Evolutionary conservation across 2,797 vertebrate genomes (phyloP), one percentile per base, ranked within the genome.

Genomic region (Poeciliopsis gracilis): DNA sequence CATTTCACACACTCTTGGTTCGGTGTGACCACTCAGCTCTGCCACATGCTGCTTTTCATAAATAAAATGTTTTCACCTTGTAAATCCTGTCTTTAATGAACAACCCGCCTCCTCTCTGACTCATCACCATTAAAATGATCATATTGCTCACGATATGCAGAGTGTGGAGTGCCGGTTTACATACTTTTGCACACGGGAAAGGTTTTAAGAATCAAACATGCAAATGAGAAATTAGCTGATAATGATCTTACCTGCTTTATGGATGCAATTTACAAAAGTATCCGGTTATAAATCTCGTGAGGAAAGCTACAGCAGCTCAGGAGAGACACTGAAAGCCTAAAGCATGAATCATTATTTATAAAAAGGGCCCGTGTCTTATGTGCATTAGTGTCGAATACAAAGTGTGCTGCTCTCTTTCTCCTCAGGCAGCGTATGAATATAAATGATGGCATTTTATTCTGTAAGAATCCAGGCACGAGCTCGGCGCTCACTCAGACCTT

Each of bases 291-390:
- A 70, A 82, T 79, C 71, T 78, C 45, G 8, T 2, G 33, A 73
- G 38, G 70, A 1, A 79, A 84, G 72, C 45, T 59, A 28, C 25
- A 75, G 67, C 28, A 28, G 63, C 82, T 75, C 45, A 75, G 41
- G 25, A 80, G 36, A 72, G 57, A 81, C 69, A 78, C 30, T 16
- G 73, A 71, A 77, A 86, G 87, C 88, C 88, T 83, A 82, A 82
- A 89, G 89, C 87, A 87, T 76, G 84, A 89, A 83, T 89, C 86
- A 89, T 87, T 91, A 91, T 91, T 92, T 92, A 90, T 91, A 85
- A 91, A 91, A 88, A 75, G 84, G 79, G 38, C 81, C 82, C 49
- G 43, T 89, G 90, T 91, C 88, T 89, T 89, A 78, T 90, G 86
- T 90, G 89, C 89, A 90, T 92, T 93, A 91, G 85, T 87, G 90